Evolutionary conservation across 64 coral and sea anemone species (phyloP), one percentile per base, ranked within the genome.

Genomic region (Stichodactyla mertensii): DNA sequence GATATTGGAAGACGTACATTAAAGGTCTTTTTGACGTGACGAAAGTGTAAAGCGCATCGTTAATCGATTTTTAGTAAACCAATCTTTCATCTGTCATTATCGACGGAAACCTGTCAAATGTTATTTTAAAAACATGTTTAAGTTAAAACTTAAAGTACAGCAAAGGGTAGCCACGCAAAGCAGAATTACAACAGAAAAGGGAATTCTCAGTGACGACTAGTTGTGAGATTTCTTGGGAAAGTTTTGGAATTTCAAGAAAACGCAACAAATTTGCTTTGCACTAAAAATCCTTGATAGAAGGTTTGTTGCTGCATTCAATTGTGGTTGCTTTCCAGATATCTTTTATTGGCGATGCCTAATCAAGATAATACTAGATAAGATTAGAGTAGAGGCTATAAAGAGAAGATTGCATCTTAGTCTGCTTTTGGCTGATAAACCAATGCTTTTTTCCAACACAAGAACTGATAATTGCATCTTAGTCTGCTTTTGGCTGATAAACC

Each of bases 11-110:
- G 8, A 15, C 56, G 9, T 58, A 15, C 14, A 15, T 9, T 22
- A n/a, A 8, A 20, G 6, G 20, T 71, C 20, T 18, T 71, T 71
- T 71, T 71, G n/a, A n/a, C n/a, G 22, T 74, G 64, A n/a, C 24
- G n/a, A 5, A 20, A 18, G n/a, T 69, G 18, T 16, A 66, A 66
- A 74, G 36, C 8, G 27, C n/a, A 11, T 26, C 12, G 69, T 74
- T 36, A 27, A 74, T 74, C 9, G 69, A 11, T 27, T 8, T 31
- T 74, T 74, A 28, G 11, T 4, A 31, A 28, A 74, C n/a, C 26
- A 31, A 74, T 74, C 69, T 74, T 26, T 74, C 69, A 74, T 74
- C 26, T 74, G 69, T 31, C 69, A 74, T 74, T 74, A 36, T 74
- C 69, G 69, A 74, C 69, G 69, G 69, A 74, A 74, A 74, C 69